A percentile compares a stretch with the other conserved stretches of the same genome.
phyloP scores from a whole-genome alignment of 2,797 vertebrate species.

The Odontamblyopus lacepedii region DNA sequence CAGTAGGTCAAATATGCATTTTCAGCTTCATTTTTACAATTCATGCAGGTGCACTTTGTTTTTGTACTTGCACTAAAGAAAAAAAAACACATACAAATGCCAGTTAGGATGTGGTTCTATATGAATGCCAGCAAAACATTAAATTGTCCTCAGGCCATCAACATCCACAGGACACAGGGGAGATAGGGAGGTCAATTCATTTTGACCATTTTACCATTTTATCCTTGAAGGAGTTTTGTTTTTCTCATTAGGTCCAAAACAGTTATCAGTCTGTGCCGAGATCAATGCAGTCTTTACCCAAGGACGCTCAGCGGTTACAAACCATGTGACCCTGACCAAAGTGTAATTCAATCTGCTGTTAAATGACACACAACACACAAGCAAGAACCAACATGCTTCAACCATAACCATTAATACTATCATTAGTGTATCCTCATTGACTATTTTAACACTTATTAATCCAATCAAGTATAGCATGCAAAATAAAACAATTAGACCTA shows the following conservation, averaged over 20 bases:
- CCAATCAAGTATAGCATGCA: background rate
- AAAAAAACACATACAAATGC: constrained; percentile 63
- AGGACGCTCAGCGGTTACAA: constrained; percentile 33
- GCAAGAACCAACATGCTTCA: constrained; percentile 1
- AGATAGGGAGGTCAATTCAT: constrained; percentile 8
- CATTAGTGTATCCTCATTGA: background rate
- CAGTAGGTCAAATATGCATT: constrained; percentile 28
- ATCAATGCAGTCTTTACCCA: constrained; percentile 29
- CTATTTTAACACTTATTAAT: background rate
- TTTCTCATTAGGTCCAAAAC: constrained; percentile 6
- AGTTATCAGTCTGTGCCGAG: constrained; percentile 4
- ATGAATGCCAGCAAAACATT: constrained; percentile 46
- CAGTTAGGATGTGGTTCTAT: constrained; percentile 69
- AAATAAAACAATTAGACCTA: background rate
- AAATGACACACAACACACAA: constrained; percentile 12
- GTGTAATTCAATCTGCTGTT: constrained; percentile 14
- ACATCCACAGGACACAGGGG: constrained; percentile 48
- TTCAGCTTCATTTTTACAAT: constrained; percentile 17
- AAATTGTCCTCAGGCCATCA: constrained; percentile 59
- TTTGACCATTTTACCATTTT: background rate
- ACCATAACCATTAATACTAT: background rate
- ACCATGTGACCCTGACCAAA: constrained; percentile 21
- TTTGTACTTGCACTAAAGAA: constrained; percentile 26
- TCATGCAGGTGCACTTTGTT: constrained; percentile 18
- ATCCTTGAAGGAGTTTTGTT: background rate